Evolutionary conservation across 2,113 vertebrate genomes (phyloP).

Genomic region (Mirza zaza): DNA sequence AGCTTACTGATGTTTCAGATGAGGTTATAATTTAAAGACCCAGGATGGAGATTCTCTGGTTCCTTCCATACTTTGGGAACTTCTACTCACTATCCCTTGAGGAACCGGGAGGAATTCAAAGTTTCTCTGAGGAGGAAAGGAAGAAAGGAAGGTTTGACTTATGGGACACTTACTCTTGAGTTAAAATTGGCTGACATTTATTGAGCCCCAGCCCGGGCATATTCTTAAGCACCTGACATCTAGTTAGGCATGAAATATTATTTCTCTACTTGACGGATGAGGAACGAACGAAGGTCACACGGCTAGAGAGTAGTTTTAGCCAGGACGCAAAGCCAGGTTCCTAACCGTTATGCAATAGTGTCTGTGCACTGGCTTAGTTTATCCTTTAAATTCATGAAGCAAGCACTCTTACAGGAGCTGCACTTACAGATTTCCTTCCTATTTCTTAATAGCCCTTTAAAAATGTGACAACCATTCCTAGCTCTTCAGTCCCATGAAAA

Average conservation of each 20-base stretch:
- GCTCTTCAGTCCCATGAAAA: background rate
- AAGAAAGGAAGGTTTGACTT: background rate
- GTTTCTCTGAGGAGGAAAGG: background rate
- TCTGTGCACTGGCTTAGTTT: background rate
- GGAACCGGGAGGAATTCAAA: slow-evolving; percentile 30
- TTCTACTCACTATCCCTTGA: background rate
- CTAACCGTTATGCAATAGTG: fast-evolving
- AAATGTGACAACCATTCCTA: background rate
- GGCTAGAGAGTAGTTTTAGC: background rate
- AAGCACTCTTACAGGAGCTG: background rate
- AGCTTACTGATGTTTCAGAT: slow-evolving; percentile 34
- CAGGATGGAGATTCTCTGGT: background rate
- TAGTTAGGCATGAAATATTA: background rate
- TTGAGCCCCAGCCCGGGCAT: background rate
- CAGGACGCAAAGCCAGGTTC: background rate
- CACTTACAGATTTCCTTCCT: background rate
- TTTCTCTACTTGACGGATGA: background rate
- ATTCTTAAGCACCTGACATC: background rate
- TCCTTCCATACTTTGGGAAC: slow-evolving; percentile 21
- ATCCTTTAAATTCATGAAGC: background rate
- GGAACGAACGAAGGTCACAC: background rate
- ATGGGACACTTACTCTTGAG: fast-evolving
- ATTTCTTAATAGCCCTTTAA: background rate
- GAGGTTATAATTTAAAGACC: background rate
- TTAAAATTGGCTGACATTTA: background rate